Conservation (phyloP, 2,113 vertebrate species). For the Bostrychus sinensis region DNA sequence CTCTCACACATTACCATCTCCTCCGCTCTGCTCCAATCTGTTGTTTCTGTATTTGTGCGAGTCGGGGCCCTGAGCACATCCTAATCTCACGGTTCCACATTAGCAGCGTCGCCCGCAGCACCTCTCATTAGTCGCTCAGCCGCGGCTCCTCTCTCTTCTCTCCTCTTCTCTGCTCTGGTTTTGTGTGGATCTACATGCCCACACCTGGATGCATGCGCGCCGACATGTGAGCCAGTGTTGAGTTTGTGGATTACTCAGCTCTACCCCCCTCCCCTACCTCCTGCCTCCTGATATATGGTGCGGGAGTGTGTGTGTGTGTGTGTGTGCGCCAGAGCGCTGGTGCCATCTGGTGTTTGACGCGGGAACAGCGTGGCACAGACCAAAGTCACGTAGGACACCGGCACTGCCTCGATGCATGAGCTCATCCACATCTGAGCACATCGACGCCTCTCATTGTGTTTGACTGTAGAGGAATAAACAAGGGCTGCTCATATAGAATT, state of each 20-base stretch:
- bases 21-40: slow-evolving; percentile 46
- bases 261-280: not conserved
- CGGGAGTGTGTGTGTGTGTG: too few species aligned
- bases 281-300: not conserved
- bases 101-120: slow-evolving; percentile 75
- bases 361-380: slow-evolving; percentile 19
- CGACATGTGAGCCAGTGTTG: slow-evolving; percentile 48
- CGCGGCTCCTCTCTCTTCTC: slow-evolving; percentile 21
- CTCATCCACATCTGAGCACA: slow-evolving; percentile 63
- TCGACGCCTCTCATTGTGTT: slow-evolving; percentile 10
- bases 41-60: slow-evolving; percentile 73
- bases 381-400: slow-evolving; percentile 71
- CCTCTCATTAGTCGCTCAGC: slow-evolving; percentile 79
- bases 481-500: slow-evolving; percentile 17
- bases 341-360: slow-evolving; percentile 70
- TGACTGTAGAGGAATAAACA: slow-evolving; percentile 28
- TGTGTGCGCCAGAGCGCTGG: slow-evolving; percentile 41
- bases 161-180: slow-evolving; percentile 23
- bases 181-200: slow-evolving; percentile 32
- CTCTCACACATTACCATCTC: slow-evolving; percentile 36
- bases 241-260: slow-evolving; percentile 10
- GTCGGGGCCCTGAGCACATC: slow-evolving; percentile 73
- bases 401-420: slow-evolving; percentile 63
- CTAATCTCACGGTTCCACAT: slow-evolving; percentile 81
- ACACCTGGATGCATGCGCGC: slow-evolving; percentile 54